Conservation (phyloP, 2,888 invertebrate species). For the Trimorus sp. region DNA sequence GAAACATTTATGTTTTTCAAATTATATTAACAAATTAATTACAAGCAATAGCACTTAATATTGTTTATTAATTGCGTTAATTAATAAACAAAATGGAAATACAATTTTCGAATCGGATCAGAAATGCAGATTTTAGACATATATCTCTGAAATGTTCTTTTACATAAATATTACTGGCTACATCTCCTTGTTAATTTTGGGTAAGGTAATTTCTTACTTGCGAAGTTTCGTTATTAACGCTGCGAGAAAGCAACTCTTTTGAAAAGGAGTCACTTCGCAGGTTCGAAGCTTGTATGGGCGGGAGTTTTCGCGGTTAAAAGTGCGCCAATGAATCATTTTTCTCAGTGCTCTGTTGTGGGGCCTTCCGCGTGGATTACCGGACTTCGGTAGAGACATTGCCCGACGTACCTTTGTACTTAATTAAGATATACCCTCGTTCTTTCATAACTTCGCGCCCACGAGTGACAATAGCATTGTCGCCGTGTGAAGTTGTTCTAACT, state of each 20-base stretch:
- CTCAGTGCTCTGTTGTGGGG: constrained; percentile 64
- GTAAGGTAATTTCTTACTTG: too few relatives aligned
- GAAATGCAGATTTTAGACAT: too few relatives aligned
- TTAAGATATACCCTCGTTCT: constrained; percentile 81
- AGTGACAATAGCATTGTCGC: constrained; percentile 63
- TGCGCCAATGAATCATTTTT: constrained; percentile 55
- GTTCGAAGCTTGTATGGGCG: constrained; percentile 13
- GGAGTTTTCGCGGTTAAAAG: constrained; percentile 21
- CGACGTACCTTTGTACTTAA: constrained; percentile 76
- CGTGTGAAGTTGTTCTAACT: constrained; percentile 68
- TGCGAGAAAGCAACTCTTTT: constrained; percentile 24
- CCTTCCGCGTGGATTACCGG: constrained; percentile 65
- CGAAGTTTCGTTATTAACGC: too few relatives aligned
- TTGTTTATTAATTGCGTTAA: too few relatives aligned
- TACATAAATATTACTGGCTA: too few relatives aligned
- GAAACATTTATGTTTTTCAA: too few relatives aligned
- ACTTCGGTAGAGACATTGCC: constrained; percentile 66
- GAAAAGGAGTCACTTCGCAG: constrained; percentile 3
- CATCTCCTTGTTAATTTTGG: too few relatives aligned
- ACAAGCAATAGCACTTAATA: too few relatives aligned
- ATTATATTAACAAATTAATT: too few relatives aligned
- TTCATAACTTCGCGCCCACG: constrained; percentile 76
- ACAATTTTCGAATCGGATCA: too few relatives aligned
- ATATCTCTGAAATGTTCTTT: too few relatives aligned
- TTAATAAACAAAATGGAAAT: too few relatives aligned